Evolutionary conservation across 2,888 invertebrate species (phyloP).

Genomic region (Platynereis dumerilii): DNA sequence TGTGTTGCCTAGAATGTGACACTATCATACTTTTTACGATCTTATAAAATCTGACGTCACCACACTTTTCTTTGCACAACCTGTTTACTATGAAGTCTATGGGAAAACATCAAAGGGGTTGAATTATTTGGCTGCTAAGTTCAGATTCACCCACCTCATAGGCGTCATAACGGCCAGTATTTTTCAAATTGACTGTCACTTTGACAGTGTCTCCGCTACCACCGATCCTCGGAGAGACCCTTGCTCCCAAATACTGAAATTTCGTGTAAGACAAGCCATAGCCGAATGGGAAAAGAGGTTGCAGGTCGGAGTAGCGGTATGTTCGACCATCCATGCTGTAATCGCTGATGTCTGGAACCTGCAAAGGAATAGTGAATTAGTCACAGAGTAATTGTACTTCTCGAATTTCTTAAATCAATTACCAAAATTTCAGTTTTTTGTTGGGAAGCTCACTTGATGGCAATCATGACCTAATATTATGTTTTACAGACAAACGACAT

Average conservation of each 20-base stretch:
- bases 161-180: conserved; percentile 46
- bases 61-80: too few relatives aligned
- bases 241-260: conserved; percentile 18
- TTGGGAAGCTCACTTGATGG: too few relatives aligned
- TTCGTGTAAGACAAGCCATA: conserved; percentile 23
- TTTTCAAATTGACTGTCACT: conserved; percentile 42
- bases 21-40: too few relatives aligned
- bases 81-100: too few relatives aligned
- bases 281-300: conserved; percentile 40
- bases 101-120: too few relatives aligned
- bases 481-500: too few relatives aligned
- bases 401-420: neutral
- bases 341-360: conserved; percentile 38
- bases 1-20: too few relatives aligned
- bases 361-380: conserved; percentile 7
- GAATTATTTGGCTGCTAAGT: too few relatives aligned
- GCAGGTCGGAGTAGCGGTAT: conserved; percentile 50
- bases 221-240: conserved; percentile 23
- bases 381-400: neutral
- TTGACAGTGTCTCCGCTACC: conserved; percentile 41
- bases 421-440: too few relatives aligned
- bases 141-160: conserved; percentile 59
- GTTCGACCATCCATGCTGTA: conserved; percentile 49
- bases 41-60: too few relatives aligned
- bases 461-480: too few relatives aligned